These are phyloP conservation scores for Danaus plexippus DNA, from an alignment of 1,140 invertebrate genomes.

Conservation along the genomic window DNA sequence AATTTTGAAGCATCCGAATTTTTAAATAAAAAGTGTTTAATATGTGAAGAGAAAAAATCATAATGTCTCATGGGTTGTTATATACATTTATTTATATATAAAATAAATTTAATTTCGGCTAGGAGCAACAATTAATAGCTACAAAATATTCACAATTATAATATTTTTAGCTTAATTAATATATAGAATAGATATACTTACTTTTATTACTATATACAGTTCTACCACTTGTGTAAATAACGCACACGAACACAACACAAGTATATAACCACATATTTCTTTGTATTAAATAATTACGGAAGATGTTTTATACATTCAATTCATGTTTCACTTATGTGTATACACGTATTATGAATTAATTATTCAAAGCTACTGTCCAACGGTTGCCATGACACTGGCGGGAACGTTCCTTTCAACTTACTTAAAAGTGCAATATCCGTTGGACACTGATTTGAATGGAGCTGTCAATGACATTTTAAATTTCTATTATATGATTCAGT, in stretches of 20 bases:
- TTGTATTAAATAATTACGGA: slow-evolving; percentile 1
- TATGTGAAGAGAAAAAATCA: no score
- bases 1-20: no score
- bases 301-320: background rate
- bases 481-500: slow-evolving; percentile 2
- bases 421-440: slow-evolving; percentile 46
- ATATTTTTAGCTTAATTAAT: no score
- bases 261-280: background rate
- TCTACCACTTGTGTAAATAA: slow-evolving; percentile 24
- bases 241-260: slow-evolving; percentile 9
- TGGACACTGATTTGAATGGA: slow-evolving; percentile 30
- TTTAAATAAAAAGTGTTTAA: no score
- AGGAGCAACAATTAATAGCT: no score
- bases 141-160: no score
- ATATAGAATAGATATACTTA: slow-evolving; percentile 5
- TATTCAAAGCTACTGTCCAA: slow-evolving; percentile 11
- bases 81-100: no score
- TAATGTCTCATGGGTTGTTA: no score
- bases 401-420: slow-evolving; percentile 34
- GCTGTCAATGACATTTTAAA: slow-evolving; percentile 24
- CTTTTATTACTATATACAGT: slow-evolving; percentile 21
- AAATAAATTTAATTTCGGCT: no score
- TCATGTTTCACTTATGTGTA: slow-evolving; percentile 3
- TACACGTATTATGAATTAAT: background rate
- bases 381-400: slow-evolving; percentile 36